Evolutionary conservation across 2,113 vertebrate species (phyloP).

Genomic region (Psittacula cyanocephala): DNA sequence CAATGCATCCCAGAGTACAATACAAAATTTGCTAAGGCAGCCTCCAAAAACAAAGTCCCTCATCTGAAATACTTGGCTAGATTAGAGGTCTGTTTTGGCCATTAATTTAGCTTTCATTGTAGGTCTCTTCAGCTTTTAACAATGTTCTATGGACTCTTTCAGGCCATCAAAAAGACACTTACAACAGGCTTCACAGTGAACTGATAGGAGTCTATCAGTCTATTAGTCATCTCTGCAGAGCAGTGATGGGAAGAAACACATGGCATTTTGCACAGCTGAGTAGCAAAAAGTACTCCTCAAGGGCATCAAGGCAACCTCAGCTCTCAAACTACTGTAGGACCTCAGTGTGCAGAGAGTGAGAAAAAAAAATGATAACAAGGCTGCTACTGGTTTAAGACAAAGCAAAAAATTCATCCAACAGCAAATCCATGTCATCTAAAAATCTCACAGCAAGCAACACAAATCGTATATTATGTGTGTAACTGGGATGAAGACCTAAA

Average conservation of each 20-base stretch:
- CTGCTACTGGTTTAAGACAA: background rate
- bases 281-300: slow-evolving; percentile 57
- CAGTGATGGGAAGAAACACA: slow-evolving; percentile 41
- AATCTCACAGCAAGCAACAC: background rate
- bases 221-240: slow-evolving; percentile 46
- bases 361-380: background rate
- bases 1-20: background rate
- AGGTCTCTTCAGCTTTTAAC: slow-evolving; percentile 36
- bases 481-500: background rate
- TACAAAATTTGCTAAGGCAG: background rate
- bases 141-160: slow-evolving; percentile 2
- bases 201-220: background rate
- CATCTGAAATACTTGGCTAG: background rate
- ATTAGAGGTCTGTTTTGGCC: background rate
- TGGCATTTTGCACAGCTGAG: slow-evolving; percentile 50
- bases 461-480: background rate
- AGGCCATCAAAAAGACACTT: slow-evolving; percentile 43
- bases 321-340: slow-evolving; percentile 4
- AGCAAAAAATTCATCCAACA: background rate
- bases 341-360: background rate
- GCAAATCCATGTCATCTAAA: background rate
- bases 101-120: slow-evolving; percentile 24
- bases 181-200: slow-evolving; percentile 3
- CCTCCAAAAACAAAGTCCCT: background rate
- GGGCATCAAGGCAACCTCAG: slow-evolving; percentile 6